These are phyloP conservation scores for Bombyx mandarina DNA, from an alignment of 1,140 invertebrate species.

Conservation along the genomic window DNA sequence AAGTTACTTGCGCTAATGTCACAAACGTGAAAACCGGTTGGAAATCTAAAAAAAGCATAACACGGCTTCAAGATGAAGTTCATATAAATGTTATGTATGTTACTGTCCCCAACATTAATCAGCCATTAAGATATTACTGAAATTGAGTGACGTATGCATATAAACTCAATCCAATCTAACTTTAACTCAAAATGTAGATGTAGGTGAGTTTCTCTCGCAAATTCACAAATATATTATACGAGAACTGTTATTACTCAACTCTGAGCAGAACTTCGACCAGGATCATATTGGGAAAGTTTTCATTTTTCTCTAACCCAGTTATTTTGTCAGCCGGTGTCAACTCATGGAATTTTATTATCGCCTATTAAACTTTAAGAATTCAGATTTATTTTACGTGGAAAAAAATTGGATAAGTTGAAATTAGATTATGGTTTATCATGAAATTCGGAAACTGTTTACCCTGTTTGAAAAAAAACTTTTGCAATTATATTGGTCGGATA, in stretches of 20 bases:
- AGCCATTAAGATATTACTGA: too few relatives aligned
- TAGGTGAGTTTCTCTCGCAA: conserved; percentile 17
- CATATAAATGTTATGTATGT: too few relatives aligned
- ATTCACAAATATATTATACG: conserved; percentile 27
- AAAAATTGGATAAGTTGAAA: conserved; percentile 15
- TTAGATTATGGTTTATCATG: conserved; percentile 2
- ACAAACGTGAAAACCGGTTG: too few relatives aligned
- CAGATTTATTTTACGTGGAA: conserved; percentile 23
- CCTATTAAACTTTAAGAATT: conserved; percentile 23
- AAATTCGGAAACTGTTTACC: too few relatives aligned
- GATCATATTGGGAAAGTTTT: conserved; percentile 46
- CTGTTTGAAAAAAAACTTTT: too few relatives aligned
- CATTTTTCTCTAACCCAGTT: conserved; percentile 51
- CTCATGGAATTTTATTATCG: conserved; percentile 32
- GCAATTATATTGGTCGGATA: too few relatives aligned
- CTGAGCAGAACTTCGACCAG: conserved; percentile 25
- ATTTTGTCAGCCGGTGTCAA: conserved; percentile 30
- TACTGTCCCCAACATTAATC: too few relatives aligned
- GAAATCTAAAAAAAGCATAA: too few relatives aligned
- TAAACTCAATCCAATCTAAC: conserved; percentile 14
- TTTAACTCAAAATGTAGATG: conserved; percentile 17
- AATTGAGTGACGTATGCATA: neutral
- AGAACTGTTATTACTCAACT: conserved; percentile 31
- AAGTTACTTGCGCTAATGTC: too few relatives aligned
- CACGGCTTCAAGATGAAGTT: too few relatives aligned